These are phyloP conservation scores for Drosophila micromelanica DNA, from an alignment of 1,140 invertebrate species.

Conservation along the genomic window DNA sequence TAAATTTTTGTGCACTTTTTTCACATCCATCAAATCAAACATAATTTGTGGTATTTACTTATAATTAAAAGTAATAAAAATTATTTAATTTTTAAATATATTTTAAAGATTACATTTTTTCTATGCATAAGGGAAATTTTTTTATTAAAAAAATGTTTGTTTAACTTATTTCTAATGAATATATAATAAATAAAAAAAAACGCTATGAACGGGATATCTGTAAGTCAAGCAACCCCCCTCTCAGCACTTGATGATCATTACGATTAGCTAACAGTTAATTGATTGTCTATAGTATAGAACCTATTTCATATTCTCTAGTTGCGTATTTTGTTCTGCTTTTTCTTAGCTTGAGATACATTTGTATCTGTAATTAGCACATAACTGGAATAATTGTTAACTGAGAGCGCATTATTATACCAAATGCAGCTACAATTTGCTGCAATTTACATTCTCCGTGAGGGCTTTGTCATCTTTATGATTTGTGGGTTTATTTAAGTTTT, in stretches of 20 bases:
- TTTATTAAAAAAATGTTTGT: too few species aligned
- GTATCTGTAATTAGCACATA: slow-evolving; percentile 6
- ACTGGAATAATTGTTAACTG: neutral
- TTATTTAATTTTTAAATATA: too few species aligned
- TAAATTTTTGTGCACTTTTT: too few species aligned
- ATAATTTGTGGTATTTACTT: too few species aligned
- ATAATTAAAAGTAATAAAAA: too few species aligned
- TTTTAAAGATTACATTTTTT: too few species aligned
- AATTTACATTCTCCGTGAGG: slow-evolving; percentile 30
- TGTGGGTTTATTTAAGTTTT: too few species aligned
- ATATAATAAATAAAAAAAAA: too few species aligned
- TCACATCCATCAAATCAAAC: too few species aligned
- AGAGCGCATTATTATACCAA: neutral
- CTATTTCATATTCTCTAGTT: neutral
- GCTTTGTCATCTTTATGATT: slow-evolving; percentile 24
- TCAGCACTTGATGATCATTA: neutral
- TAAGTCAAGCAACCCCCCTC: neutral
- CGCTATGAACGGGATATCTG: neutral
- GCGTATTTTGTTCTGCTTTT: neutral
- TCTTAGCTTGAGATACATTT: too few species aligned
- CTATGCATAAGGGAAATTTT: too few species aligned
- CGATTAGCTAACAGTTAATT: neutral
- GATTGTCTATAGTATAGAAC: neutral
- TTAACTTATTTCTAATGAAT: too few species aligned
- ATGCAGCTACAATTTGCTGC: neutral